Base-by-base conservation (phyloP, 2,888 invertebrate species). In the Plagodis pulveraria region DNA sequence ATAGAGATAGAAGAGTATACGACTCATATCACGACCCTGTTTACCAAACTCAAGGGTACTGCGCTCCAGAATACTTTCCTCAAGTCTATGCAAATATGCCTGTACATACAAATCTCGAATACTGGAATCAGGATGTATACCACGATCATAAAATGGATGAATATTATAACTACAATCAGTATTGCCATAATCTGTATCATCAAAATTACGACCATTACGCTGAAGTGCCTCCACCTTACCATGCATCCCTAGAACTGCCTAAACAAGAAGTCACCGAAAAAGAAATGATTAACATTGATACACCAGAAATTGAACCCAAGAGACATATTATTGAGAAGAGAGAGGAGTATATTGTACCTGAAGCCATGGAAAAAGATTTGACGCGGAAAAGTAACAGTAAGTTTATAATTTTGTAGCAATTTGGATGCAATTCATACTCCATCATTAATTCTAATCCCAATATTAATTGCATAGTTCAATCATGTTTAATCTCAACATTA, bases 111-210 rank as follows among this genome's bases (percentile, higher is more conserved):
- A 88, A 87, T 43, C 72, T 84, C 8, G 89, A 91, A 7, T 89
- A 89, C 70, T 90, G 89, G 89, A 83, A 71, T 22, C 86, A 83
- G 51, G 89, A 90, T 6, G 60, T 74, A 0, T 86, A 86, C 61
- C 85, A 88, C 50, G 89, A 89, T 0, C 78, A 80, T 9, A 89
- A 88, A 65, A 76, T 86, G 2, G 90, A 90, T 0, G 89, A 91
- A 0, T 87, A 87, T 50, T 89, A 90, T 42, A 82, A 80, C 41
- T 89, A 89, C 61, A 89, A 85, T 56, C 78, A 80, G 0, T 91
- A 91, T 43, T 88, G 89, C 41, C 88, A 86, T 41, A 89, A 87
- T 64, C 57, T 87, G 32, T 87, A 88, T 51, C 86, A 88, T 60
- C 89, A 87, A 48, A 84, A 77, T 54, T 85, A 84, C 51, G 90